These are phyloP conservation scores for Tragelaphus eurycerus DNA, from an alignment of 2,797 vertebrate genomes.

Conservation along the genomic window DNA sequence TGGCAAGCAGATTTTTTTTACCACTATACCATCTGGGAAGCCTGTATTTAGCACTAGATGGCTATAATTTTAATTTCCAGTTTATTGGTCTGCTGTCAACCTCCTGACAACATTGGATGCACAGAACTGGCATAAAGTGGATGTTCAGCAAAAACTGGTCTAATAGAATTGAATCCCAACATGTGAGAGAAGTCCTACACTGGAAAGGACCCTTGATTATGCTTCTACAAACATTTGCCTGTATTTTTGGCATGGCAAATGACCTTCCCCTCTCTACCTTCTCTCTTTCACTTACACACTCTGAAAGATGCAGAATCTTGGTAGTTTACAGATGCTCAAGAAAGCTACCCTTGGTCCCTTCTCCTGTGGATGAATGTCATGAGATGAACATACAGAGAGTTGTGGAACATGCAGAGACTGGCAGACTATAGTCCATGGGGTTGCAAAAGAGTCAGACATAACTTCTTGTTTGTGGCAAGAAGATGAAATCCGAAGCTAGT, in stretches of 20 bases:
- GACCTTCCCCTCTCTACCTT: neutral
- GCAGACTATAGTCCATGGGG: neutral
- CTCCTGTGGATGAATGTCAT: accelerated
- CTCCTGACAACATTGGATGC: neutral
- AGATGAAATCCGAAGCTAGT: neutral
- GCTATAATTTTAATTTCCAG: neutral
- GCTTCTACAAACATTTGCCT: neutral
- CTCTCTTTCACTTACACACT: neutral
- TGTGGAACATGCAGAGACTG: neutral
- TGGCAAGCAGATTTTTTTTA: neutral
- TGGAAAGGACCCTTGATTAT: neutral
- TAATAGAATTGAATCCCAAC: neutral
- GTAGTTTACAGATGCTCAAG: neutral
- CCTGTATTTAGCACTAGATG: neutral
- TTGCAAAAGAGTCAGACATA: neutral
- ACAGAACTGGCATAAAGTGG: neutral
- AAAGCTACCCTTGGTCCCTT: neutral
- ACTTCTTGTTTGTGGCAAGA: neutral
- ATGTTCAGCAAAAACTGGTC: neutral
- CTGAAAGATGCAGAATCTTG: neutral
- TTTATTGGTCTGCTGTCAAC: neutral
- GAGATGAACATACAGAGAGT: neutral
- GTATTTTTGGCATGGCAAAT: neutral
- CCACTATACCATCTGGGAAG: neutral
- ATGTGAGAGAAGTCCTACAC: neutral